Evolutionary conservation across 1,140 invertebrate genomes (phyloP).

Genomic region (Lepidurus arcticus): DNA sequence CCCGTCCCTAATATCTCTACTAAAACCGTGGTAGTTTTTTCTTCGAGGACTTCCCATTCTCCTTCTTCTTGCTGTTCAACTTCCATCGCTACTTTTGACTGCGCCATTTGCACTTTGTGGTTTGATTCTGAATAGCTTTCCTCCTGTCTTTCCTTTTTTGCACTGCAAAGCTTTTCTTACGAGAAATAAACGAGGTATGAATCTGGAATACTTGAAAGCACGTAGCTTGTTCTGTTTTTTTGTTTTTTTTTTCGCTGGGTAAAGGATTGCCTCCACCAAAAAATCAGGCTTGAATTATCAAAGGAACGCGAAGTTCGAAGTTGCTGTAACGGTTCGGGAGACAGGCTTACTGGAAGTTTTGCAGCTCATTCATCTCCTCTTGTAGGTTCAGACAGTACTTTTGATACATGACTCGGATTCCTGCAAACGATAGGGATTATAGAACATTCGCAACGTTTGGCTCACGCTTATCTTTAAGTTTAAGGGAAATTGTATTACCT

Average conservation of each 20-base stretch:
- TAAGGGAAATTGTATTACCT: constrained; percentile 20
- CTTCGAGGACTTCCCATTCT: constrained; percentile 6
- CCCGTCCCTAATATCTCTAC: constrained; percentile 32
- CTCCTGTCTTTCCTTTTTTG: neutral
- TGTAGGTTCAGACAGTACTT: constrained; percentile 33
- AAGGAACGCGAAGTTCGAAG: neutral
- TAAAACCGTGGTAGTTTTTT: constrained; percentile 2
- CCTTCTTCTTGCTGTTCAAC: constrained; percentile 15
- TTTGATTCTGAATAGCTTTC: neutral
- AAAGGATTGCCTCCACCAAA: neutral
- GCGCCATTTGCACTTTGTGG: constrained; percentile 17
- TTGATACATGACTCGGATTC: constrained; percentile 30
- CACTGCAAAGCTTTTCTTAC: neutral
- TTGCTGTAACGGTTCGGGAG: neutral
- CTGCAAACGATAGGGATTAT: neutral
- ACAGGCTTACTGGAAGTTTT: constrained; percentile 27
- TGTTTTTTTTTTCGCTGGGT: constrained; percentile 2
- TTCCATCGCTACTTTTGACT: constrained; percentile 21
- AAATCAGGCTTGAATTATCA: constrained; percentile 12
- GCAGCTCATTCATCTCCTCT: constrained; percentile 32
- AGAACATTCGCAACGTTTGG: neutral
- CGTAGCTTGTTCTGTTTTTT: neutral
- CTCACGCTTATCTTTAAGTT: neutral
- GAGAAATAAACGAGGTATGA: neutral
- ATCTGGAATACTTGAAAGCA: neutral